A percentile compares a stretch with the other conserved stretches of the same genome.
These are phyloP conservation scores for Aramus guarauna DNA, from an alignment of 2,113 vertebrate species.

Conservation along the genomic window DNA sequence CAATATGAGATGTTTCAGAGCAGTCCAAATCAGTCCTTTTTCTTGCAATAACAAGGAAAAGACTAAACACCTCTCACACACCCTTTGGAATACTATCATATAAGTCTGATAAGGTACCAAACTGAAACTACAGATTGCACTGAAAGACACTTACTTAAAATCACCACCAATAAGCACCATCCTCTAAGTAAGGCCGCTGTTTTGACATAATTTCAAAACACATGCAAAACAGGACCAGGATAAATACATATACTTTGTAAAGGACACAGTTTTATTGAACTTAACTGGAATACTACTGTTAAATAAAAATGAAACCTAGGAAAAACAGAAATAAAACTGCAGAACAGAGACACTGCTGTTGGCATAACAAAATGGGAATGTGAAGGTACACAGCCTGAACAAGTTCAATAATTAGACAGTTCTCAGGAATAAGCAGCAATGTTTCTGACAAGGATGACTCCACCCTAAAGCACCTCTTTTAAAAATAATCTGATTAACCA, in stretches of 20 bases:
- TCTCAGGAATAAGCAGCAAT: not conserved
- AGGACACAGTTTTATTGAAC: not conserved
- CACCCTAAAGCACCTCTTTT: conserved; percentile 3
- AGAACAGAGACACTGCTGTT: not conserved
- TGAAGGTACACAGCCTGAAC: conserved; percentile 34
- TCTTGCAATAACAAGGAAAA: not conserved
- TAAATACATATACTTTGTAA: not conserved
- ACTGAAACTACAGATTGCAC: not conserved
- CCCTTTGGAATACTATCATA: not conserved
- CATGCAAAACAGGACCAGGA: not conserved
- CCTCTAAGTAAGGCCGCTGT: not conserved
- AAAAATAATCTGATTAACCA: conserved; percentile 25
- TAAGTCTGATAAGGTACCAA: not conserved
- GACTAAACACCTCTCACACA: not conserved
- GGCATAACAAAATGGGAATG: conserved; percentile 4
- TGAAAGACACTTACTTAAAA: not conserved
- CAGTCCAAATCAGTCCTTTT: not conserved
- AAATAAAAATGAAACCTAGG: not conserved
- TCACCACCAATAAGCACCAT: not conserved
- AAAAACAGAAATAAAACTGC: not conserved
- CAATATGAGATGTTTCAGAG: not conserved
- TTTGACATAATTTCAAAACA: not conserved
- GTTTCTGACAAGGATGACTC: conserved; percentile 13
- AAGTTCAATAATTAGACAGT: conserved; percentile 41
- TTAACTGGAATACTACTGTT: not conserved